Base-by-base conservation (phyloP, 2,113 vertebrate genomes). In the Struthio camelus region DNA sequence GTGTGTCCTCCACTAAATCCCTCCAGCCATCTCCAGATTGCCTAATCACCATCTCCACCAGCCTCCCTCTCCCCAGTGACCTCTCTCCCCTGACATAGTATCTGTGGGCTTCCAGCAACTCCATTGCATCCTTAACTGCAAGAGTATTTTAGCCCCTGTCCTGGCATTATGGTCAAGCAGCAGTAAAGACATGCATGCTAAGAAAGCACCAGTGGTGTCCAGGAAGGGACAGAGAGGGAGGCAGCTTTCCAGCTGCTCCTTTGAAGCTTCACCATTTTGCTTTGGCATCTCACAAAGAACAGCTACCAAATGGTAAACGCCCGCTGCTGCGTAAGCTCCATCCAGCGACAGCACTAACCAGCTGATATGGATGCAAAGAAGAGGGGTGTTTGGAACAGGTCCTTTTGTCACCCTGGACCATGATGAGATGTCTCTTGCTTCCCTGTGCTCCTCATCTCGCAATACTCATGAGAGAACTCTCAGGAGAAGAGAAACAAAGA, bases 301-400 rank as follows among this genome's bases (percentile, higher is more conserved):
- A 5, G 2, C 2, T 38, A 18, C 16, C 62, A 5, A 84, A 11
- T 5, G 14, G 44, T 18, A 48, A 19, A 48, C 46, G 19, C 46
- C 18, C 19, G 46, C 44, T 46, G 44, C 46, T 48, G 46, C 18
- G n/a, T n/a, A 19, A 18, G 18, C 46, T 48, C 46, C 46, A 61
- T 10, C 40, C 83, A 32, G 86, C 23, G 34, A 42, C 69, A 16
- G 59, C 46, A 3, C 44, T 18, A 20, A n/a, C 23, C 50, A 4
- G 50, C 1, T 54, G 48, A 28, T 44, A 5, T 58, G 23, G 38
- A 3, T 16, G 10, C 38, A 44, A 12, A 18, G 71, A 24, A 3
- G 13, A 1, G 27, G 25, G 6, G 1, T 16, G 5, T 9, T 4
- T 3, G 46, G 6, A 4, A 3, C 0, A 0, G 30, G 2, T 1